Percentiles rank a stretch among this genome's conserved stretches.
phyloP scores from a whole-genome alignment of 2,888 invertebrate genomes.

The Balanococcus diminutus region DNA sequence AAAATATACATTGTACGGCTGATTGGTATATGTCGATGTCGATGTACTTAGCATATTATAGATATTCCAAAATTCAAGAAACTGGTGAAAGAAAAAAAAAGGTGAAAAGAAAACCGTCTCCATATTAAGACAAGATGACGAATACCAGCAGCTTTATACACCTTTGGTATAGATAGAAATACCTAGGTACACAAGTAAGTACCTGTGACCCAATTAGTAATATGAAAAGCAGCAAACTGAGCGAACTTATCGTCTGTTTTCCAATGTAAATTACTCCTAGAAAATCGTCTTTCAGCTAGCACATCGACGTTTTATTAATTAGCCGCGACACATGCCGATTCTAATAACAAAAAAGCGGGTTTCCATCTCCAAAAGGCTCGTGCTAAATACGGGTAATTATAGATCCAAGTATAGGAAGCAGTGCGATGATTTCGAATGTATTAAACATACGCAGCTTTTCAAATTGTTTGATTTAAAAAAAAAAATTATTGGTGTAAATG shows the following conservation, averaged over 20 bases:
- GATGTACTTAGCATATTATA: not conserved
- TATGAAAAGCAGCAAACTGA: too few species aligned
- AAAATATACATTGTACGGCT: not conserved
- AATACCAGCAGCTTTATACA: not conserved
- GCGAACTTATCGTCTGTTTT: conserved; percentile 20
- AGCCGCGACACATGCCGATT: conserved; percentile 17
- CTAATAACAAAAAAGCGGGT: conserved; percentile 7
- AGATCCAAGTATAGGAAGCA: not conserved
- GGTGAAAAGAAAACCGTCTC: not conserved
- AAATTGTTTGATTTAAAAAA: conserved; percentile 11
- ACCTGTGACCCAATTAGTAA: conserved; percentile 9
- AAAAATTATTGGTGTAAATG: too few species aligned
- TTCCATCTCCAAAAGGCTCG: not conserved
- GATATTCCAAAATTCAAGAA: not conserved
- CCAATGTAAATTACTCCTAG: not conserved
- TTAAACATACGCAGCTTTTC: not conserved
- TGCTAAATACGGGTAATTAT: conserved; percentile 47
- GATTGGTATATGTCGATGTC: conserved; percentile 2
- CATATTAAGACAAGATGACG: not conserved
- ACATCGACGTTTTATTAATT: not conserved
- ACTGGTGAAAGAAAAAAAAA: not conserved
- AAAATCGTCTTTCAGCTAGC: not conserved
- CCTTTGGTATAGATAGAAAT: not conserved
- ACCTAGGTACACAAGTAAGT: not conserved
- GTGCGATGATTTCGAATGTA: not conserved